Evolutionary conservation across 2,888 invertebrate genomes (phyloP).

Genomic region (Tetrapedia diversipes): DNA sequence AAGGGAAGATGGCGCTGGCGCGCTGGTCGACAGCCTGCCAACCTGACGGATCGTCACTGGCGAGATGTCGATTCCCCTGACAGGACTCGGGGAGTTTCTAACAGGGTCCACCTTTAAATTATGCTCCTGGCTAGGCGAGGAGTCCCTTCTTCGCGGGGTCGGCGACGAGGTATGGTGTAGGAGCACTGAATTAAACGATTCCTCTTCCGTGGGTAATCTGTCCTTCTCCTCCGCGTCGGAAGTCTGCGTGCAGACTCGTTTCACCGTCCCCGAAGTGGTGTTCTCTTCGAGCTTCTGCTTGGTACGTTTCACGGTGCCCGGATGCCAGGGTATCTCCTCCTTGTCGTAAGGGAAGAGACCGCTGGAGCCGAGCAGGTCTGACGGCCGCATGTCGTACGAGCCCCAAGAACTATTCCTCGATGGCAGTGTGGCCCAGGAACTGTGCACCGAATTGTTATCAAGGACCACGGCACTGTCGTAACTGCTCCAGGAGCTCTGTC

Average conservation of each 20-base stretch:
- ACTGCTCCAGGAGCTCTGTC: conserved; percentile 91
- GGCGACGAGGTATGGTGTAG: conserved; percentile 80
- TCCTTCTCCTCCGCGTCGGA: conserved; percentile 75
- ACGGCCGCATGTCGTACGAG: conserved; percentile 87
- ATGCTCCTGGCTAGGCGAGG: conserved; percentile 63
- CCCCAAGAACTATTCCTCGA: conserved; percentile 89
- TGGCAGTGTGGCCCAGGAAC: conserved; percentile 90
- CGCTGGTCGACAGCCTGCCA: conserved; percentile 82
- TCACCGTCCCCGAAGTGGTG: conserved; percentile 80
- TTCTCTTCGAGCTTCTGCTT: conserved; percentile 88
- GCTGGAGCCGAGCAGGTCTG: conserved; percentile 80
- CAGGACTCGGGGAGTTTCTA: conserved; percentile 64
- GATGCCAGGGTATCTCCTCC: conserved; percentile 87
- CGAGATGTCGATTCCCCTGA: conserved; percentile 73
- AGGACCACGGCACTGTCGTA: conserved; percentile 90
- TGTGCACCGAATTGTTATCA: conserved; percentile 89
- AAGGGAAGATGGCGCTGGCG: conserved; percentile 78
- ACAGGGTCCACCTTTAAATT: conserved; percentile 59
- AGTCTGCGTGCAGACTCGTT: conserved; percentile 79
- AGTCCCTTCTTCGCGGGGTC: conserved; percentile 74
- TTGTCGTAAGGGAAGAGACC: conserved; percentile 85
- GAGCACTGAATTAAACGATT: conserved; percentile 79
- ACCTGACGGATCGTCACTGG: conserved; percentile 68
- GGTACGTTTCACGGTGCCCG: conserved; percentile 88
- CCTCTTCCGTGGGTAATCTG: conserved; percentile 75